Percentiles rank a stretch among this genome's conserved stretches.
Evolutionary conservation across 2,888 invertebrate species (phyloP).

Genomic region (Melinaea menophilus): DNA sequence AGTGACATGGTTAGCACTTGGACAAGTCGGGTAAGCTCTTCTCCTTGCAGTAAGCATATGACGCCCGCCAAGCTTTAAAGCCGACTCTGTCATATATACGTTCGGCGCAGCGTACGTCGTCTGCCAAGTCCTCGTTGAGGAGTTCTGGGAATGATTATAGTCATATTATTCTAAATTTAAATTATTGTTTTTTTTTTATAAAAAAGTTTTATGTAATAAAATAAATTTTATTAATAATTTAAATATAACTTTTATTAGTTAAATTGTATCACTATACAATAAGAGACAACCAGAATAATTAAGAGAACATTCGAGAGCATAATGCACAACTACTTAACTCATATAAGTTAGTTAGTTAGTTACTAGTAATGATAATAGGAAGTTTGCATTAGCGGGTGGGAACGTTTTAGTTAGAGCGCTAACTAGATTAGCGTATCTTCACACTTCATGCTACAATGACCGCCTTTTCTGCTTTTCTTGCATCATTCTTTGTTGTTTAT

Average conservation of each 20-base stretch:
- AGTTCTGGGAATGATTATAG: slow-evolving; percentile 69
- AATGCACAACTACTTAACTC: background rate
- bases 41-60: slow-evolving; percentile 69
- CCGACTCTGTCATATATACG: slow-evolving; percentile 75
- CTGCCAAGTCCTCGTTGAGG: slow-evolving; percentile 78
- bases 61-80: slow-evolving; percentile 78
- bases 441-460: slow-evolving; percentile 83
- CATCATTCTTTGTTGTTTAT: slow-evolving; percentile 86
- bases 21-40: slow-evolving; percentile 66
- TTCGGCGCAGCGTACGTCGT: too few relatives aligned
- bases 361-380: slow-evolving; percentile 27
- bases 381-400: slow-evolving; percentile 26
- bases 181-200: too few relatives aligned
- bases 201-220: too few relatives aligned
- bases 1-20: slow-evolving; percentile 48
- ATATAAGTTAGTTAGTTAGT: slow-evolving; percentile 9
- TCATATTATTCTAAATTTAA: slow-evolving; percentile 3
- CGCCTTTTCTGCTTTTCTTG: slow-evolving; percentile 80
- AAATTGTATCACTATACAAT: too few relatives aligned
- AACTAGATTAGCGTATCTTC: slow-evolving; percentile 73
- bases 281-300: too few relatives aligned
- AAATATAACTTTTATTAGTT: too few relatives aligned
- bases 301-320: too few relatives aligned
- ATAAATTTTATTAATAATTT: too few relatives aligned
- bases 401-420: slow-evolving; percentile 17